Conservation (phyloP, 1,140 invertebrate species). For the Bombus pascuorum region DNA sequence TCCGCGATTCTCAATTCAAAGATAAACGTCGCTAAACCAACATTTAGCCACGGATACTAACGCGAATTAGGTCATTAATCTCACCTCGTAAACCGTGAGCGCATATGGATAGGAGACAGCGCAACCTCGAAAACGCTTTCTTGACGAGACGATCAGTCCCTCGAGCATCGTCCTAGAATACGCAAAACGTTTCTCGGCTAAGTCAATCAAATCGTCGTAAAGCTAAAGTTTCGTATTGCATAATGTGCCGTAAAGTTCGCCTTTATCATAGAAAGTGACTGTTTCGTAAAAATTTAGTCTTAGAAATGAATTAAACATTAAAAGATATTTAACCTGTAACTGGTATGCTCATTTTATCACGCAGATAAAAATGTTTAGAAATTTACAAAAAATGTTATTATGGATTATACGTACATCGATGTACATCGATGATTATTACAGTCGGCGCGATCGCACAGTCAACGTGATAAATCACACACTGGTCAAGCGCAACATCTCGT, state of each 20-base stretch:
- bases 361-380: too few relatives aligned
- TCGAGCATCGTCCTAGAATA: neutral
- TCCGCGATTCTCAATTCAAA: neutral
- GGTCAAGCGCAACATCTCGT: too few relatives aligned
- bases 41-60: neutral
- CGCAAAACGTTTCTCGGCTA: neutral
- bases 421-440: too few relatives aligned
- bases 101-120: neutral
- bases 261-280: neutral
- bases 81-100: neutral
- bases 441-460: too few relatives aligned
- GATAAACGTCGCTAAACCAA: constrained; percentile 14
- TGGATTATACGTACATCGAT: too few relatives aligned
- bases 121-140: neutral
- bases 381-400: too few relatives aligned
- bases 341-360: neutral
- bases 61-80: constrained; percentile 9
- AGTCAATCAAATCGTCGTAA: constrained; percentile 16
- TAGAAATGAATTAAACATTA: neutral
- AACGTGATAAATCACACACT: too few relatives aligned
- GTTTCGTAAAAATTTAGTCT: neutral
- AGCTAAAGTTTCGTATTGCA: neutral
- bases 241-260: neutral
- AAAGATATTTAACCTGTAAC: neutral
- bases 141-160: neutral